Base-by-base conservation (phyloP, 2,797 vertebrate species). In the Pipistrellus nathusii region DNA sequence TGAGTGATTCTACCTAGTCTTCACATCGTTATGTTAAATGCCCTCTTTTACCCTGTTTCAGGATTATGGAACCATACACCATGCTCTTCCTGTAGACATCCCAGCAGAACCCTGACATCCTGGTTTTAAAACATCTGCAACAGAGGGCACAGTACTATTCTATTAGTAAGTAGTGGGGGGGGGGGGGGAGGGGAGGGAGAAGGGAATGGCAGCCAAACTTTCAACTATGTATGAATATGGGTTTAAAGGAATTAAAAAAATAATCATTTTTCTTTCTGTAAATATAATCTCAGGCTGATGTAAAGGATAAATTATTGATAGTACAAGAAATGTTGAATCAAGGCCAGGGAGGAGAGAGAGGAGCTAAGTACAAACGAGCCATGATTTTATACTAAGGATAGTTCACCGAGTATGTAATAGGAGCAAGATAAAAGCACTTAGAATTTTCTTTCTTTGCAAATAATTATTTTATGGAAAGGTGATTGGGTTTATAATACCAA, bases 401-500 rank as follows among this genome's bases (percentile, higher is more conserved):
- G 55, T 64, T 96, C 71, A 80, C 17, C 81, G 85, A 85, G 17
- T 94, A 12, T 80, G 10, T 92, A 95, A 94, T 93, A 95, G 68
- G 13, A 96, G 15, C 87, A 97, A 82, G 78, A 91, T 73, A 55
- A 59, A 97, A 95, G 57, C 66, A 95, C 20, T 91, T 66, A 94
- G 85, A 73, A 85, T 93, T 87, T 90, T 88, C 64, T 94, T 89
- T 93, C 41, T 66, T 83, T 90, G 38, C 83, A 81, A 96, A 73
- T 82, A 93, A 85, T n/a, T 77, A 71, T 85, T 94, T 91, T 84
- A 32, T 91, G 77, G 51, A 86, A 93, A 92, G 82, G 13, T 80
- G 30, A 44, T 68, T 85, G 32, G 38, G 18, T 89, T 88, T 88
- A 35, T 72, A 72, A 81, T 23, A 88, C 51, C 32, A 78, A 73